These are phyloP conservation scores for Pseudomyrmex cubaensis DNA, from an alignment of 1,140 invertebrate species.

Conservation along the genomic window DNA sequence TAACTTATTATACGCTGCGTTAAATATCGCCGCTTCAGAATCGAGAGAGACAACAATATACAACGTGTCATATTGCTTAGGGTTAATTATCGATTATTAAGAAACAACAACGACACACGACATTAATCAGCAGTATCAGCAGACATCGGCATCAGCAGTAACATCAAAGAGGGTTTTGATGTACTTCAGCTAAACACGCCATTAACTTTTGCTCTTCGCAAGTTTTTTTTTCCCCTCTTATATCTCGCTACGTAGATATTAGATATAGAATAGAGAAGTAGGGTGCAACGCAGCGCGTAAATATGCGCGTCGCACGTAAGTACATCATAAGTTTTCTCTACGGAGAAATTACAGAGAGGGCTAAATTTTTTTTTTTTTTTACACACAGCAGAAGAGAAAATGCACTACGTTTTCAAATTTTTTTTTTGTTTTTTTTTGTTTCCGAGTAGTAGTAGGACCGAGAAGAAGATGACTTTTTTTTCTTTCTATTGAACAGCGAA, in stretches of 20 bases:
- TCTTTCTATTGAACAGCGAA: constrained; percentile 38
- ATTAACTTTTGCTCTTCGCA: constrained; percentile 17
- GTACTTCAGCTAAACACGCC: constrained; percentile 7
- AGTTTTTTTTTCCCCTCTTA: constrained; percentile 1
- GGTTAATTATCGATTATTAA: constrained; percentile 80
- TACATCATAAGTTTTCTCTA: constrained; percentile 41
- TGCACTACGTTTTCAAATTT: neutral
- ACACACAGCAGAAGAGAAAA: constrained; percentile 26
- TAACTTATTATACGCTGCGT: neutral
- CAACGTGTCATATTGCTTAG: constrained; percentile 46
- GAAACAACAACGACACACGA: constrained; percentile 84
- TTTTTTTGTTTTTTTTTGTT: neutral
- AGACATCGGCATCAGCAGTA: constrained; percentile 74
- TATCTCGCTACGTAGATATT: constrained; percentile 40
- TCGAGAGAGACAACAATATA: neutral
- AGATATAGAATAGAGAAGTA: constrained; percentile 62
- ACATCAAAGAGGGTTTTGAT: constrained; percentile 37
- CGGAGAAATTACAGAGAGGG: constrained; percentile 40
- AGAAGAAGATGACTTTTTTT: constrained; percentile 32
- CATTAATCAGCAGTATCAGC: constrained; percentile 83
- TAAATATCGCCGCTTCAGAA: neutral
- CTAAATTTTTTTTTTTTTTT: constrained; percentile 30
- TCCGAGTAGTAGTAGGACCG: neutral
- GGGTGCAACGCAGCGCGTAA: constrained; percentile 26
- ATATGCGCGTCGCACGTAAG: constrained; percentile 30